Evolutionary conservation across 2,888 invertebrate genomes (phyloP).

Genomic region (Acronicta aceris): DNA sequence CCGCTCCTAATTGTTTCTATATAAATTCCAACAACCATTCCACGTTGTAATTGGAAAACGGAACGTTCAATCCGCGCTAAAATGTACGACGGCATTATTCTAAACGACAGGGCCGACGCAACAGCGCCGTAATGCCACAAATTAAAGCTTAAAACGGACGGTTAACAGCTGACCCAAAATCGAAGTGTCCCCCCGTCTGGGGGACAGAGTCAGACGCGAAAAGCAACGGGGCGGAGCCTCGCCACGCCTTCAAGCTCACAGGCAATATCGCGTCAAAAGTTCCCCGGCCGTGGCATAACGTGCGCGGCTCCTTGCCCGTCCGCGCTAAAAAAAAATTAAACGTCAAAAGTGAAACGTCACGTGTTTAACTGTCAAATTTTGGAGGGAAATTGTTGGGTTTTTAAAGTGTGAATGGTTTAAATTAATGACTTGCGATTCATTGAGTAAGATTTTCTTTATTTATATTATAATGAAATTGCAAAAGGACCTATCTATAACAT

Average conservation of each 20-base stretch:
- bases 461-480: conserved; percentile 9
- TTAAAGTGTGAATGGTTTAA: conserved; percentile 35
- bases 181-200: conserved; percentile 78
- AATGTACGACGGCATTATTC: conserved; percentile 84
- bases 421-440: conserved; percentile 5
- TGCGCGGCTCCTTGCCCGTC: conserved; percentile 70
- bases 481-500: conserved; percentile 23
- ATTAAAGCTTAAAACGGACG: conserved; percentile 89
- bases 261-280: conserved; percentile 84
- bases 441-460: neutral
- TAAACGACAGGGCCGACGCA: conserved; percentile 81
- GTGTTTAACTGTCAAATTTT: conserved; percentile 52
- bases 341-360: conserved; percentile 62
- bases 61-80: conserved; percentile 74
- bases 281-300: conserved; percentile 75
- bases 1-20: conserved; percentile 47
- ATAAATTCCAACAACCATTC: conserved; percentile 58
- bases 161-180: conserved; percentile 89
- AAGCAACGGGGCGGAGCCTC: conserved; percentile 85
- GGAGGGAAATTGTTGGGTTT: conserved; percentile 45
- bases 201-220: conserved; percentile 77
- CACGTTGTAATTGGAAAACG: conserved; percentile 73
- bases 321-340: conserved; percentile 64
- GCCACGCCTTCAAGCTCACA: conserved; percentile 82
- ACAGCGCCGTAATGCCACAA: conserved; percentile 85